Evolutionary conservation across 2,113 vertebrate species (phyloP).

Genomic region (Paraplagusia blochii): DNA sequence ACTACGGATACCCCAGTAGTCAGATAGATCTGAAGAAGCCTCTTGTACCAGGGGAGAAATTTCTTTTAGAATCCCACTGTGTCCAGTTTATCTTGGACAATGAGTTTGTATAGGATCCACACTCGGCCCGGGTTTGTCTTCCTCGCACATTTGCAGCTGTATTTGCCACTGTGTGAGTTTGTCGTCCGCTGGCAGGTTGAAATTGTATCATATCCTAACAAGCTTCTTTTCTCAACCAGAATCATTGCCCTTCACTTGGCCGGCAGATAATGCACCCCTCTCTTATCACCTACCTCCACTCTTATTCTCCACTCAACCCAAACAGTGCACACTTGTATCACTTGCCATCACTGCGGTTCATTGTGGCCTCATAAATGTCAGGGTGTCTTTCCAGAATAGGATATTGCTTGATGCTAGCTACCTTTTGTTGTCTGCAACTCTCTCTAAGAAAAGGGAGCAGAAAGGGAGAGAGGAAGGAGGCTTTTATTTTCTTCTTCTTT

Average conservation of each 20-base stretch:
- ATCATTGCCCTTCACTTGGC: constrained; percentile 35
- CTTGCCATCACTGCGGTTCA: constrained; percentile 31
- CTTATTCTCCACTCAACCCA: constrained; percentile 18
- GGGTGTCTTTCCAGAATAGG: constrained; percentile 30
- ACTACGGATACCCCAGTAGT: no score
- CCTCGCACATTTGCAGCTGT: constrained; percentile 36
- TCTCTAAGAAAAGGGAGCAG: constrained; percentile 1
- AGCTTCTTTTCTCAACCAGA: constrained; percentile 11
- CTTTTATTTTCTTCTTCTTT: constrained; percentile 1
- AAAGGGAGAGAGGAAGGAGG: neutral
- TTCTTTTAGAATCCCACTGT: no score
- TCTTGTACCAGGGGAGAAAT: no score
- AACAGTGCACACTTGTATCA: constrained; percentile 18
- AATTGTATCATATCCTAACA: constrained; percentile 18
- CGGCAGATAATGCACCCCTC: constrained; percentile 19
- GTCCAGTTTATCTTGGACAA: no score
- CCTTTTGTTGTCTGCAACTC: constrained; percentile 40
- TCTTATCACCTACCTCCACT: constrained; percentile 36
- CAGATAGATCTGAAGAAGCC: no score
- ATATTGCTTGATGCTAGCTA: constrained; percentile 25
- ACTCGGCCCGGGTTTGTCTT: constrained; percentile 31
- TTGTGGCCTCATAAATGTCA: constrained; percentile 53
- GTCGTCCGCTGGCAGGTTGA: constrained; percentile 20
- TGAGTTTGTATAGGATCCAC: no score
- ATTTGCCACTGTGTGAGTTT: constrained; percentile 25